Percentiles rank a stretch among this genome's conserved stretches.
Evolutionary conservation across 2,113 vertebrate genomes (phyloP).

Genomic region (Pica pica): DNA sequence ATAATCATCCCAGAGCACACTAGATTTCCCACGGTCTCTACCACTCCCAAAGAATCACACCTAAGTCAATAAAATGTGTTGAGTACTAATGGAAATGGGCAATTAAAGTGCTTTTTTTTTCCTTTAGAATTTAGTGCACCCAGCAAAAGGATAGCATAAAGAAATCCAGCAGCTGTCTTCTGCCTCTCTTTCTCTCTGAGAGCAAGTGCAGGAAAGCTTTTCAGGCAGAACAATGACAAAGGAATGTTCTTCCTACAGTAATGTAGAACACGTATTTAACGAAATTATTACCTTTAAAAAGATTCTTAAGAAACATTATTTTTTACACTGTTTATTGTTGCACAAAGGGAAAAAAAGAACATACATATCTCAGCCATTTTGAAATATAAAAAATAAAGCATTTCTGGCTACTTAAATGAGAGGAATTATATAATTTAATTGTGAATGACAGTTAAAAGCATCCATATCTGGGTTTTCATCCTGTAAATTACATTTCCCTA

Average conservation of each 20-base stretch:
- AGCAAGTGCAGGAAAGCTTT: not conserved
- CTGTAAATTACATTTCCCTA: not conserved
- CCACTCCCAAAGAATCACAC: not conserved
- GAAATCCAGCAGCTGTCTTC: not conserved
- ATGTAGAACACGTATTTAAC: not conserved
- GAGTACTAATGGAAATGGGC: not conserved
- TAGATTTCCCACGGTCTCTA: not conserved
- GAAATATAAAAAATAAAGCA: not conserved
- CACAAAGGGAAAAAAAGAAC: not conserved
- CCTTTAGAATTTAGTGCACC: not conserved
- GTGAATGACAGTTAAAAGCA: not conserved
- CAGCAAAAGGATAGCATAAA: not conserved
- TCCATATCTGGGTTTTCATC: not conserved
- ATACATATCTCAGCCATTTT: not conserved
- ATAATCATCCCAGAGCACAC: not conserved
- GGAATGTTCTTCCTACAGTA: not conserved
- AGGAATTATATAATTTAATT: not conserved
- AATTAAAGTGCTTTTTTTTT: not conserved
- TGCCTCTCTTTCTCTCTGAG: not conserved
- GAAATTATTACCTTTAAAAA: not conserved
- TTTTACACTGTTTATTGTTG: not conserved
- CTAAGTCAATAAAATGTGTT: not conserved
- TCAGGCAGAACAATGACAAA: not conserved
- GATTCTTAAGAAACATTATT: not conserved
- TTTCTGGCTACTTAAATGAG: not conserved